phyloP scores from a whole-genome alignment of 2,888 invertebrate species.

The Nomada flava region DNA sequence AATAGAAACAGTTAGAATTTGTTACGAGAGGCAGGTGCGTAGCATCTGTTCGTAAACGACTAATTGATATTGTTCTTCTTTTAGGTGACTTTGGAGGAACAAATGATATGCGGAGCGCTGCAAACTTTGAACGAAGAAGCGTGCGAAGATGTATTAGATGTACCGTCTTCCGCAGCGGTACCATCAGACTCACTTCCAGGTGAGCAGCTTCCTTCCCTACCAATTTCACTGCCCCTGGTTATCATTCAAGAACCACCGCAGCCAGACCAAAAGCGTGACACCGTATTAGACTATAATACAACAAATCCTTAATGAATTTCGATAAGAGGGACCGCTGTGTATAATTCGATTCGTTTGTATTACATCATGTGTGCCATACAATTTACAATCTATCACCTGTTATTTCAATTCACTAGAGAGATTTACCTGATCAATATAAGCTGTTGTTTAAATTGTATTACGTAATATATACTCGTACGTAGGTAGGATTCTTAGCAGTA shows the following conservation, averaged over 20 bases:
- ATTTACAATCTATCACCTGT: not conserved
- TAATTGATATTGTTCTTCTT: constrained; percentile 46
- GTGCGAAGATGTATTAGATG: constrained; percentile 94
- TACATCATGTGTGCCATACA: constrained; percentile 23
- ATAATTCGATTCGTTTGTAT: constrained; percentile 23
- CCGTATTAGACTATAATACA: constrained; percentile 77
- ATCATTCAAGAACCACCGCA: constrained; percentile 82
- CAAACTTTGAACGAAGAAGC: constrained; percentile 97
- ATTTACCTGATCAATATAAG: constrained; percentile 33
- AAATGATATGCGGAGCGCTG: constrained; percentile 97
- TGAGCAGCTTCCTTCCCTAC: constrained; percentile 81
- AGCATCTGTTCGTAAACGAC: not conserved
- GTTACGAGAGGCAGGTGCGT: not conserved
- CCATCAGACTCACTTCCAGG: constrained; percentile 81
- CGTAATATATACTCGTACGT: constrained; percentile 15
- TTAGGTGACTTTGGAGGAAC: constrained; percentile 96
- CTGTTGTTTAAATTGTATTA: constrained; percentile 27
- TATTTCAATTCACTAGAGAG: constrained; percentile 10
- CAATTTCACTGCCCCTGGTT: constrained; percentile 83
- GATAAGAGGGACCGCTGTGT: constrained; percentile 10
- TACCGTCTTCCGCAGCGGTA: constrained; percentile 77
- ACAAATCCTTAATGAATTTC: constrained; percentile 74
- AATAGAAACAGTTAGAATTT: not conserved
- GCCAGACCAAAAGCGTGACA: constrained; percentile 82
- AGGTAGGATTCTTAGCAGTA: constrained; percentile 28